phyloP scores from a whole-genome alignment of 2,888 invertebrate species.

The Caenorhabditis drosophilae region DNA sequence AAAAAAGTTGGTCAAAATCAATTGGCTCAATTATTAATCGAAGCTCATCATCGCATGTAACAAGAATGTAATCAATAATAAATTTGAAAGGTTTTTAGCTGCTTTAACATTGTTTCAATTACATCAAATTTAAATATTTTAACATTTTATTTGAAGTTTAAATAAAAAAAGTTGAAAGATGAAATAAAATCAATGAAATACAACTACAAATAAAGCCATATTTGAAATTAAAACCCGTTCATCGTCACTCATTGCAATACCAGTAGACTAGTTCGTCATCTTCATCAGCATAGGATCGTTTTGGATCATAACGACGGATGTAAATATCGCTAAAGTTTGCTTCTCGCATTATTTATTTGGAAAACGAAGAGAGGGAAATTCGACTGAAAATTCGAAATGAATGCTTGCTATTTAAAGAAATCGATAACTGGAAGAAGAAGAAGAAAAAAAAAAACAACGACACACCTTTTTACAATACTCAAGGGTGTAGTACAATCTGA shows the following conservation, averaged over 20 bases:
- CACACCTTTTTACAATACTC: too few relatives aligned
- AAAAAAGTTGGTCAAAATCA: slow-evolving; percentile 36
- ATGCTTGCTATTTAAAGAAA: background rate
- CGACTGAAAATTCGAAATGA: background rate
- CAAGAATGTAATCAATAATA: slow-evolving; percentile 21
- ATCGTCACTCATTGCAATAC: slow-evolving; percentile 25
- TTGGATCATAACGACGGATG: slow-evolving; percentile 29
- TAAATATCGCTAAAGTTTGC: slow-evolving; percentile 5
- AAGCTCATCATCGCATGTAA: slow-evolving; percentile 26
- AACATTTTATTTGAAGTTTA: too few relatives aligned
- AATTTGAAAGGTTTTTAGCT: background rate
- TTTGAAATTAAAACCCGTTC: background rate
- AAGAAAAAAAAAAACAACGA: slow-evolving; percentile 4
- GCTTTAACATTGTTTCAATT: too few relatives aligned
- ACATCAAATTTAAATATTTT: too few relatives aligned
- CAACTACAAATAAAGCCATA: background rate
- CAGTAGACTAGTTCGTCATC: slow-evolving; percentile 37
- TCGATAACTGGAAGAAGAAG: background rate
- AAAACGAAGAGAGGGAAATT: background rate
- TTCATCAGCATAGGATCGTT: slow-evolving; percentile 26
- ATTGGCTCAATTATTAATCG: slow-evolving; percentile 33
- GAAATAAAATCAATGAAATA: background rate
- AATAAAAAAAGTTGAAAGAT: too few relatives aligned
- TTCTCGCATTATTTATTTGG: slow-evolving; percentile 37
- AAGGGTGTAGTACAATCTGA: too few relatives aligned